Evolutionary conservation across 1,140 invertebrate species (phyloP).

Genomic region (Bombus polaris): DNA sequence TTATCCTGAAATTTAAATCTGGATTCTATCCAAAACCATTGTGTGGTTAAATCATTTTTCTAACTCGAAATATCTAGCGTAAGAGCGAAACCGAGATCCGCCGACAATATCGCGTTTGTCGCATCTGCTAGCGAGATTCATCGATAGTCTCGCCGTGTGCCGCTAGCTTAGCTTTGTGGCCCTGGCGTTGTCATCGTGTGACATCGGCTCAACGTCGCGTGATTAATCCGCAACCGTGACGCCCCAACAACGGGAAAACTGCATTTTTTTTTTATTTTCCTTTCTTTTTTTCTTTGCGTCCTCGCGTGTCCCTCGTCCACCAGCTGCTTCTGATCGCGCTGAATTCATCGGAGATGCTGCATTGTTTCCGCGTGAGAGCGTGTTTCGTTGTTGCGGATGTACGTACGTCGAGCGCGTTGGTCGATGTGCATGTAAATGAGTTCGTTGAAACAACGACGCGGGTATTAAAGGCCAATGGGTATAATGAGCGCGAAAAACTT

Average conservation of each 20-base stretch:
- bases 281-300: constrained; percentile 12
- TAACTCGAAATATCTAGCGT: background rate
- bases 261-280: constrained; percentile 24
- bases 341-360: background rate
- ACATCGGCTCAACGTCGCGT: constrained; percentile 70
- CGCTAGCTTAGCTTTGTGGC: constrained; percentile 57
- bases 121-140: background rate
- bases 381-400: background rate
- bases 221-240: constrained; percentile 69
- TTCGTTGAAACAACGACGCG: background rate
- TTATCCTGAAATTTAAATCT: no score
- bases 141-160: background rate
- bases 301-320: constrained; percentile 19
- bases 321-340: background rate
- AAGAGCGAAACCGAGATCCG: background rate
- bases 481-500: constrained; percentile 7
- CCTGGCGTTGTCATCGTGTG: constrained; percentile 58
- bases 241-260: constrained; percentile 33
- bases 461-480: background rate
- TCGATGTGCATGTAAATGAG: constrained; percentile 31
- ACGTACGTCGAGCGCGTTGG: constrained; percentile 32
- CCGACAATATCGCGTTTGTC: background rate
- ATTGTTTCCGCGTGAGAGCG: background rate
- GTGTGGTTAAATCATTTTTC: background rate
- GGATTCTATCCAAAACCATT: no score